Conservation (phyloP, 2,113 vertebrate genomes). For the Pyxicephalus adspersus region DNA sequence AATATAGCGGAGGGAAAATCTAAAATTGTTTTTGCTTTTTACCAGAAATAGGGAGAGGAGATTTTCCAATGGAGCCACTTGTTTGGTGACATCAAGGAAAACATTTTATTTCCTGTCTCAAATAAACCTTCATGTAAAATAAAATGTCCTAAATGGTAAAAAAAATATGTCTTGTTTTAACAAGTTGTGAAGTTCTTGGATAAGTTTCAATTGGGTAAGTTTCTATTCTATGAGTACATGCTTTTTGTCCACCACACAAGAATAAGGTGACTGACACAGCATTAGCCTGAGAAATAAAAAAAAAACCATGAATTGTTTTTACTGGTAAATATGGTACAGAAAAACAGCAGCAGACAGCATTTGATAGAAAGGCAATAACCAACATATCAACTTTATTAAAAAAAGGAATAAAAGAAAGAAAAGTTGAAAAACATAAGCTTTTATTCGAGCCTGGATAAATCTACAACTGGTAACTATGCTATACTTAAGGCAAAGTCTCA, state of each 20-base stretch:
- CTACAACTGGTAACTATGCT: conserved; percentile 36
- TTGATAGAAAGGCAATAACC: background rate
- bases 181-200: no score
- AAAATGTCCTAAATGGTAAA: no score
- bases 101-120: no score
- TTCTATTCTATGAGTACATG: background rate
- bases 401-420: conserved; percentile 12
- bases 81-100: no score
- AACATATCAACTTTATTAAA: conserved; percentile 34
- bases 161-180: no score
- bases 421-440: conserved; percentile 37
- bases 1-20: no score
- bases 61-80: no score
- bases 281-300: background rate
- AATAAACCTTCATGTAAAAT: no score
- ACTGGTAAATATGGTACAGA: background rate
- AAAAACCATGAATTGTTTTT: background rate
- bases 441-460: conserved; percentile 39
- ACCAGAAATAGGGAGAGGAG: no score
- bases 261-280: background rate
- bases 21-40: no score
- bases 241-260: background rate
- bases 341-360: background rate
- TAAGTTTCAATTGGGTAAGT: no score
- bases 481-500: conserved; percentile 47